Conservation (phyloP, 2,113 vertebrate species). For the Phyllopteryx taeniolatus region DNA sequence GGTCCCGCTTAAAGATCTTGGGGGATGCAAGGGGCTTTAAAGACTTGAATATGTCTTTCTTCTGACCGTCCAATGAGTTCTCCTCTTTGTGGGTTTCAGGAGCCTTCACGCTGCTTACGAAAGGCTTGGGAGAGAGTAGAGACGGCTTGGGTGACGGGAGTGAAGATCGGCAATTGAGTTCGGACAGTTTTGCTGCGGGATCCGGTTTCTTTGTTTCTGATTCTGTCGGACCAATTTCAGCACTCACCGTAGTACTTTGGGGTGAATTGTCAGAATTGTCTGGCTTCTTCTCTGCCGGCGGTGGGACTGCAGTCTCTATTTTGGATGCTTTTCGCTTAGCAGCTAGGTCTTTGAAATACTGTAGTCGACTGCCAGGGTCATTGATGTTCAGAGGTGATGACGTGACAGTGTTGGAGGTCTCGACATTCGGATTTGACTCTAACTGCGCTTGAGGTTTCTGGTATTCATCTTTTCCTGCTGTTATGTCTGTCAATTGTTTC, state of each 20-base stretch:
- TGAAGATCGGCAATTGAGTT: conserved; percentile 53
- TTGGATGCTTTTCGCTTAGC: conserved; percentile 64
- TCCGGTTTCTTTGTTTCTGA: conserved; percentile 49
- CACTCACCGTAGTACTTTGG: background rate
- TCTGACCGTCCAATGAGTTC: conserved; percentile 48
- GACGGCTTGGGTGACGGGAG: conserved; percentile 50
- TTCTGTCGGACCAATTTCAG: conserved; percentile 29
- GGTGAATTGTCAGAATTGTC: conserved; percentile 47
- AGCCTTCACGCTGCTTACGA: conserved; percentile 24
- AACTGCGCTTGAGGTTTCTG: conserved; percentile 35
- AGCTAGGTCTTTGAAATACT: conserved; percentile 72
- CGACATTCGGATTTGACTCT: conserved; percentile 13
- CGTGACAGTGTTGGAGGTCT: conserved; percentile 30
- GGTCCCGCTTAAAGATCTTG: conserved; percentile 68
- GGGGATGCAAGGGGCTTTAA: conserved; percentile 71
- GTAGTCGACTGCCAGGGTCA: conserved; percentile 67
- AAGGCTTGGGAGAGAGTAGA: conserved; percentile 37
- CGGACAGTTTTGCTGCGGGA: conserved; percentile 45
- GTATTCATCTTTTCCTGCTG: conserved; percentile 37
- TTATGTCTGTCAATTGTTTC: conserved; percentile 29
- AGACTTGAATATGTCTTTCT: conserved; percentile 69
- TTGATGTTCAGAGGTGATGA: conserved; percentile 56
- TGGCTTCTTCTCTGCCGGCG: conserved; percentile 62
- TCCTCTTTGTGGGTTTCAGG: conserved; percentile 54
- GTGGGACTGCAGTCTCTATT: conserved; percentile 46